phyloP scores from a whole-genome alignment of 2,113 vertebrate genomes.

The Struthio camelus region DNA sequence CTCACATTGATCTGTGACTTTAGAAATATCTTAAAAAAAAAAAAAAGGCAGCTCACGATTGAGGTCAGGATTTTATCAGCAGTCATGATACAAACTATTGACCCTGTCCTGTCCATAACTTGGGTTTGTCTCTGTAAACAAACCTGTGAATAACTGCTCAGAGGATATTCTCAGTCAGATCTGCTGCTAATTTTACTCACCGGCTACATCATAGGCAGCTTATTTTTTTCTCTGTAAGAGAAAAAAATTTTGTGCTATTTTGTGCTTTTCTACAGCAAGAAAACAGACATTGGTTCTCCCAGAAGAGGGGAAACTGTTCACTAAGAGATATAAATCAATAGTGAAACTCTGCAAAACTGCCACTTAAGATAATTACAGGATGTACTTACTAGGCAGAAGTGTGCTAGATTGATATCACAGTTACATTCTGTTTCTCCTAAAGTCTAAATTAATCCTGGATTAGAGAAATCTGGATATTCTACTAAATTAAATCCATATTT shows the following conservation, averaged over 20 bases:
- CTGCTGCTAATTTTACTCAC: background rate
- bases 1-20: background rate
- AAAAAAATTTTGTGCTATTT: too few species aligned
- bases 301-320: background rate
- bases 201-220: background rate
- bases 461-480: background rate
- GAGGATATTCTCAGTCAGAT: background rate
- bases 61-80: background rate
- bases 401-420: background rate
- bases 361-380: background rate
- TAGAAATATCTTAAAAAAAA: background rate
- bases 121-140: background rate
- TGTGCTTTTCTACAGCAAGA: background rate
- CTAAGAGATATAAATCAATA: background rate
- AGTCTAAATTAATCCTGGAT: background rate
- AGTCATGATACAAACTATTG: background rate
- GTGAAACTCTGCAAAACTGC: background rate
- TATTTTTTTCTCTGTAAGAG: background rate
- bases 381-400: background rate
- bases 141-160: background rate
- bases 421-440: background rate
- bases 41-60: fast-evolving
- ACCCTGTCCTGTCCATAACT: background rate
- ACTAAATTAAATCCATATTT: background rate
- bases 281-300: background rate